A percentile compares a stretch with the other conserved stretches of the same genome.
These are phyloP conservation scores for Metridium senile DNA, from an alignment of 92 coral and sea anemone genomes.

Conservation along the genomic window DNA sequence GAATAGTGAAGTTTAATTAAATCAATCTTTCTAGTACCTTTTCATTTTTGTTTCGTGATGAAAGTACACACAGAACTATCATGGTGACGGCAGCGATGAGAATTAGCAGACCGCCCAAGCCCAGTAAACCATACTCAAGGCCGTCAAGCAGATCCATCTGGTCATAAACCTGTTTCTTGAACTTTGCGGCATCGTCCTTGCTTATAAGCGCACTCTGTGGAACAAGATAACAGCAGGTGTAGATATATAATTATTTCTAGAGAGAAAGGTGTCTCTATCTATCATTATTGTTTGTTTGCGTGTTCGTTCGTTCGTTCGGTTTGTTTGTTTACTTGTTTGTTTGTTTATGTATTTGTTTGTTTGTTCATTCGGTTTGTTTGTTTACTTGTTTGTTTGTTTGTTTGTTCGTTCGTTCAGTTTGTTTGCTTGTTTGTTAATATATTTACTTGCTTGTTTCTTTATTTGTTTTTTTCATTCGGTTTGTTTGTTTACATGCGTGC, in stretches of 20 bases:
- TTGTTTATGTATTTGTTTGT: too few relatives aligned
- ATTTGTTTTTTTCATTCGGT: neutral
- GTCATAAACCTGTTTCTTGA: conserved; percentile 68
- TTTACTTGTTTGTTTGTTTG: too few relatives aligned
- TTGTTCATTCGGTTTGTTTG: too few relatives aligned
- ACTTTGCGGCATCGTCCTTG: conserved; percentile 76
- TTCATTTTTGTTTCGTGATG: neutral
- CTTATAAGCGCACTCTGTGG: conserved; percentile 75
- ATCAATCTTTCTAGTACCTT: too few relatives aligned
- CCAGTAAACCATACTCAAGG: conserved; percentile 58
- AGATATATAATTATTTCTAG: neutral
- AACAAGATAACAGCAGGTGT: neutral
- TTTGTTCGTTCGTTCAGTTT: too few relatives aligned
- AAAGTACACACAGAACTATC: neutral
- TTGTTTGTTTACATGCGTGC: neutral
- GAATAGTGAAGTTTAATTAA: too few relatives aligned
- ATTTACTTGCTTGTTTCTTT: neutral
- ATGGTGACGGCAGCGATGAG: conserved; percentile 35
- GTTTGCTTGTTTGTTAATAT: neutral
- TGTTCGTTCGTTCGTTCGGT: too few relatives aligned
- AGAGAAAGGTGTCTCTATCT: too few relatives aligned
- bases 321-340: too few relatives aligned
- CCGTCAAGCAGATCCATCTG: conserved; percentile 58
- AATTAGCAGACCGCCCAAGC: conserved; percentile 56
- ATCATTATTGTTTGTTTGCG: too few relatives aligned